phyloP scores from a whole-genome alignment of 2,888 invertebrate genomes.

The Cetonia aurata region DNA sequence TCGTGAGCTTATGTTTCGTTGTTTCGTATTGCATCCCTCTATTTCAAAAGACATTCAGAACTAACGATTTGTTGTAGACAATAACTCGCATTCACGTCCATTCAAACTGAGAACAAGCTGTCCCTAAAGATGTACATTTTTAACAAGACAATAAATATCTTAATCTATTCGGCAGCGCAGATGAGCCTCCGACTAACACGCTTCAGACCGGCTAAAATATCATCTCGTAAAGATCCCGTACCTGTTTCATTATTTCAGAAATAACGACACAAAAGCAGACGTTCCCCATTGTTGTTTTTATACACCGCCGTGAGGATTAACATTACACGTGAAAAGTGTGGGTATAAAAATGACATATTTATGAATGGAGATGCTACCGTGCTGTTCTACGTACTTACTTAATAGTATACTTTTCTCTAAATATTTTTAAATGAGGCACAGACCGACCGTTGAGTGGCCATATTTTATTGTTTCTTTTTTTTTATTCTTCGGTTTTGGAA shows the following conservation, averaged over 20 bases:
- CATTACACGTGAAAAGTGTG: slow-evolving; percentile 1
- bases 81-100: not conserved
- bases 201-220: not conserved
- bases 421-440: not conserved
- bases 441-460: no score
- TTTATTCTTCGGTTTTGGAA: no score
- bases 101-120: not conserved
- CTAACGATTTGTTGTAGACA: not conserved
- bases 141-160: slow-evolving; percentile 7
- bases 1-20: no score
- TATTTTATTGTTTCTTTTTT: no score
- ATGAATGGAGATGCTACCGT: not conserved
- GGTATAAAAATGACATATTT: slow-evolving; percentile 2
- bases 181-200: not conserved
- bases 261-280: slow-evolving; percentile 26
- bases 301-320: slow-evolving; percentile 9
- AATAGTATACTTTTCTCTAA: not conserved
- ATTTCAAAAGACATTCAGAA: not conserved
- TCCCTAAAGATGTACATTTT: not conserved
- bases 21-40: no score
- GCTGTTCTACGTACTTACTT: not conserved
- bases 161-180: not conserved
- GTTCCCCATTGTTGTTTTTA: slow-evolving; percentile 22
- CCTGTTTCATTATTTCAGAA: slow-evolving; percentile 24
- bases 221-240: slow-evolving; percentile 1